Evolutionary conservation across 2,797 vertebrate genomes (phyloP).

Genomic region (Chaunax sp.): DNA sequence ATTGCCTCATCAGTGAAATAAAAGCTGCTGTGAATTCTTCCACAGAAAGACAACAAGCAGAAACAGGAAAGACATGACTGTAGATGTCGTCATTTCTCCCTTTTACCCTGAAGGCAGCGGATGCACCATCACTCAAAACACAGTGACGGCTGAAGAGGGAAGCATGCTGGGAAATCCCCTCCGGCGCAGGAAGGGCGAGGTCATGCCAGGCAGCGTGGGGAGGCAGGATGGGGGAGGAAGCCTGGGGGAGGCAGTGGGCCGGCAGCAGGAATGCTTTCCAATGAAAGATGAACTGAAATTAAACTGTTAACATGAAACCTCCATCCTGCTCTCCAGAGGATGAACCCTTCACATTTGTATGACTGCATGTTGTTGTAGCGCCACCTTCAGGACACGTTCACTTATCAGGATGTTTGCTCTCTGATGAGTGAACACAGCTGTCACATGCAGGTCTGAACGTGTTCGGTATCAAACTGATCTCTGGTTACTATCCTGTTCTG

Average conservation of each 20-base stretch:
- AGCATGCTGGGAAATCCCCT: slow-evolving; percentile 60
- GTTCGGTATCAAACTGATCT: too few species aligned
- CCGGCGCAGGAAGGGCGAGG: slow-evolving; percentile 48
- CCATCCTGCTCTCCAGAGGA: too few species aligned
- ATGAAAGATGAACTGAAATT: neutral
- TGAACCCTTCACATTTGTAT: too few species aligned
- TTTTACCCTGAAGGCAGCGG: neutral
- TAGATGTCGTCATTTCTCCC: neutral
- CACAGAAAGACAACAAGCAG: neutral
- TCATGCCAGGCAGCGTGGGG: slow-evolving; percentile 16
- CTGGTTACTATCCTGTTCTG: too few species aligned
- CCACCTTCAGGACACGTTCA: too few species aligned
- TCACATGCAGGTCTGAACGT: too few species aligned
- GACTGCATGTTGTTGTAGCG: too few species aligned
- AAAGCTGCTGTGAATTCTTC: neutral
- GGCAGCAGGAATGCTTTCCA: neutral
- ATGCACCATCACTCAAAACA: neutral
- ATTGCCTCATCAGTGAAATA: too few species aligned
- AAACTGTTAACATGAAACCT: neutral
- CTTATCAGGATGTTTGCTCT: too few species aligned
- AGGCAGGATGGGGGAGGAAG: too few species aligned
- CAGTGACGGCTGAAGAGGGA: neutral
- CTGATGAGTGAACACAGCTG: too few species aligned
- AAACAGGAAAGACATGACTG: neutral
- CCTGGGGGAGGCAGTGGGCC: neutral